phyloP scores from a whole-genome alignment of 1,140 invertebrate genomes.

The Plodia interpunctella region DNA sequence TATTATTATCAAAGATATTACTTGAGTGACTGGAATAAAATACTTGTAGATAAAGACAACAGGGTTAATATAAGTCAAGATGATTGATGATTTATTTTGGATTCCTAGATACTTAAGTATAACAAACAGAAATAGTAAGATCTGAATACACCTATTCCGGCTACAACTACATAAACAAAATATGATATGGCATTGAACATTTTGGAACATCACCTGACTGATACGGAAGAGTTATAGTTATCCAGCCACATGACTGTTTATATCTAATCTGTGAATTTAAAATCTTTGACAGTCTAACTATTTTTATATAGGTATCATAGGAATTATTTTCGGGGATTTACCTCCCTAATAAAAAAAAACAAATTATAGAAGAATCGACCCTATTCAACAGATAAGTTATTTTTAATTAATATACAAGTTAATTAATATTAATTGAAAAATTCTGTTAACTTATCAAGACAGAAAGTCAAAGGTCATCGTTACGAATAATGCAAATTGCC shows the following conservation, averaged over 20 bases:
- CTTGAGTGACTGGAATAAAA: background rate
- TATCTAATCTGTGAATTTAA: background rate
- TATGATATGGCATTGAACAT: background rate
- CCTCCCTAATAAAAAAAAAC: too few species aligned
- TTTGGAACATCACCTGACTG: background rate
- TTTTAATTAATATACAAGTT: too few species aligned
- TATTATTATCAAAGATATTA: slow-evolving; percentile 15
- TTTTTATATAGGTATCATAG: background rate
- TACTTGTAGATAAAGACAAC: background rate
- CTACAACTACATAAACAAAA: background rate
- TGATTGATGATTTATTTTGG: background rate
- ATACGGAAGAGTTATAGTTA: slow-evolving; percentile 3
- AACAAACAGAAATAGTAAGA: background rate
- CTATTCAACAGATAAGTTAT: too few species aligned
- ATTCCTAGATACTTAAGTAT: background rate
- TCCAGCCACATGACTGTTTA: slow-evolving; percentile 3
- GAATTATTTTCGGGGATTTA: too few species aligned
- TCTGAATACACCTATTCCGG: background rate
- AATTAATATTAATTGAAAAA: too few species aligned
- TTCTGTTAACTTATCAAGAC: too few species aligned
- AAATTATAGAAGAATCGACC: too few species aligned
- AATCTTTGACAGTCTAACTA: background rate
- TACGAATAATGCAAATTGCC: background rate
- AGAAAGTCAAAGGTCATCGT: background rate
- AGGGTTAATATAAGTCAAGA: slow-evolving; percentile 1